These are phyloP conservation scores for Amiota minor DNA, from an alignment of 2,888 invertebrate genomes.

Conservation along the genomic window DNA sequence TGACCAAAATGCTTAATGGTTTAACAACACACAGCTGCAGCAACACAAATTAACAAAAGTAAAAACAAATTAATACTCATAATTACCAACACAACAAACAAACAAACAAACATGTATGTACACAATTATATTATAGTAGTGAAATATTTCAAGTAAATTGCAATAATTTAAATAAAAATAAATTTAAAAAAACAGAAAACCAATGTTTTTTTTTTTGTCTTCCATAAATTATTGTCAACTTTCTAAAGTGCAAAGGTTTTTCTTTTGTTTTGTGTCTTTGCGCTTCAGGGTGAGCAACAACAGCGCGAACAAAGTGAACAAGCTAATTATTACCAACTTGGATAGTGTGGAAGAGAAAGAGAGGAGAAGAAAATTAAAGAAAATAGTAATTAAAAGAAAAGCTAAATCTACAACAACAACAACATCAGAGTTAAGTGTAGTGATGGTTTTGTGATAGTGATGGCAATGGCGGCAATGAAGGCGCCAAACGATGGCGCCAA, in stretches of 20 bases:
- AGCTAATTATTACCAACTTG: constrained; percentile 16
- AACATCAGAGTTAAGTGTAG: constrained; percentile 2
- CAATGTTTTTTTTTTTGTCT: constrained; percentile 23
- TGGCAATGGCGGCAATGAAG: too few relatives aligned
- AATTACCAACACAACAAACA: constrained; percentile 32
- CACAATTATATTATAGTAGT: too few relatives aligned
- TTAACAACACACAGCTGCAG: constrained; percentile 21
- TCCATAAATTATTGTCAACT: constrained; percentile 53
- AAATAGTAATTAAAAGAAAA: constrained; percentile 34
- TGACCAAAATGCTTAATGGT: constrained; percentile 12
- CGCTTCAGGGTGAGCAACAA: too few relatives aligned
- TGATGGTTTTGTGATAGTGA: too few relatives aligned
- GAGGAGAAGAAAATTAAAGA: constrained; percentile 49
- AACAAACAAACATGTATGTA: constrained; percentile 27
- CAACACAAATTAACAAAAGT: constrained; percentile 41
- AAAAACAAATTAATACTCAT: constrained; percentile 36
- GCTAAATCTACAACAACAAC: constrained; percentile 17
- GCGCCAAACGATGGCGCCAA: not conserved
- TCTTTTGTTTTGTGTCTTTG: too few relatives aligned
- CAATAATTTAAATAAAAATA: constrained; percentile 53
- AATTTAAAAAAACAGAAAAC: constrained; percentile 10
- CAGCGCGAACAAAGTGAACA: too few relatives aligned
- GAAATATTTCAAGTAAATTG: constrained; percentile 44
- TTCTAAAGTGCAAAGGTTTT: constrained; percentile 39
- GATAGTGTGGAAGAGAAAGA: constrained; percentile 1